phyloP scores from a whole-genome alignment of 2,888 invertebrate genomes.

The Sarcophaga variegata region DNA sequence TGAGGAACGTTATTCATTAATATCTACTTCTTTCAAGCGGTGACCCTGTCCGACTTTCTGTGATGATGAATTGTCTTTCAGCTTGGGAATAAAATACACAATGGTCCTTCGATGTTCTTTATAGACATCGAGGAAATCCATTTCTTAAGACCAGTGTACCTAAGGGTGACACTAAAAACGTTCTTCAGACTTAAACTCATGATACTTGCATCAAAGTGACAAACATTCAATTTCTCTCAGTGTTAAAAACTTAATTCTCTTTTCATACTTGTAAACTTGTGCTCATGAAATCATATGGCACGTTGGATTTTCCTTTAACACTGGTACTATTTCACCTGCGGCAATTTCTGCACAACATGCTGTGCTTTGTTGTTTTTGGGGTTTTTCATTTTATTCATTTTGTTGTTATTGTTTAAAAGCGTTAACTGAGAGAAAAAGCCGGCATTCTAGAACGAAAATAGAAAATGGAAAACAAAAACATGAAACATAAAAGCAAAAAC shows the following conservation, averaged over 20 bases:
- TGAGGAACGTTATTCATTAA: no score
- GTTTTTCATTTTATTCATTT: conserved; percentile 40
- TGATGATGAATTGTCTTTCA: no score
- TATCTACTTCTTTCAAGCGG: no score
- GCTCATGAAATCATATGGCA: conserved; percentile 41
- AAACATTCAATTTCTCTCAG: conserved; percentile 3
- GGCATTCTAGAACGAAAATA: conserved; percentile 56
- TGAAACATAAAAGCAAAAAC: background rate
- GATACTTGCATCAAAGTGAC: background rate
- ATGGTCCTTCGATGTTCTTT: no score
- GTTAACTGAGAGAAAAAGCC: conserved; percentile 55
- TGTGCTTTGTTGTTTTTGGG: background rate
- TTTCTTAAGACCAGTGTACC: no score
- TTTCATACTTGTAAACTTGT: conserved; percentile 16
- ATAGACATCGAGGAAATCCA: no score
- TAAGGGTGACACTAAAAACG: no score
- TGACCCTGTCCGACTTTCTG: no score
- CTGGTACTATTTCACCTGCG: conserved; percentile 58
- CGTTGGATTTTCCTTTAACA: background rate
- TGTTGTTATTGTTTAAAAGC: conserved; percentile 39
- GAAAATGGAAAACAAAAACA: conserved; percentile 24
- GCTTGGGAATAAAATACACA: no score
- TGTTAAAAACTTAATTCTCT: conserved; percentile 40
- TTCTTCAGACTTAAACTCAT: no score
- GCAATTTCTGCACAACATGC: conserved; percentile 53